A percentile compares a stretch with the other conserved stretches of the same genome.
Evolutionary conservation across 2,888 invertebrate species (phyloP).

Genomic region (Aethes cnicana): DNA sequence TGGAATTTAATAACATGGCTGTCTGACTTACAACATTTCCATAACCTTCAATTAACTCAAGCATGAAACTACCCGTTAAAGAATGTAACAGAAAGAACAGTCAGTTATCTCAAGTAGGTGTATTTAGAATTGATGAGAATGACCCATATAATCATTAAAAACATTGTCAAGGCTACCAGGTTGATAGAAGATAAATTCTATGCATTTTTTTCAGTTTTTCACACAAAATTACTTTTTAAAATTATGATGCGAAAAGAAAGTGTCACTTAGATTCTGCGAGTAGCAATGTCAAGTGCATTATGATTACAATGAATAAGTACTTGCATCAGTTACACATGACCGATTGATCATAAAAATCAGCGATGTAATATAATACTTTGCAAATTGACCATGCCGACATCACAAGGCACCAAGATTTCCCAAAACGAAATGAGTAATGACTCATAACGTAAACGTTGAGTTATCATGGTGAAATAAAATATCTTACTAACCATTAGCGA

Average conservation of each 20-base stretch:
- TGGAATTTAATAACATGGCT: too few species aligned
- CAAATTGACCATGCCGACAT: conserved; percentile 8
- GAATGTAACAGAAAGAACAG: conserved; percentile 9
- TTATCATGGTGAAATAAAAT: conserved; percentile 31
- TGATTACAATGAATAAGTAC: neutral
- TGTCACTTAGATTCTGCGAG: neutral
- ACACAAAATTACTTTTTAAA: too few species aligned
- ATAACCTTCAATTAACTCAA: conserved; percentile 25
- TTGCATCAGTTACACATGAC: conserved; percentile 7
- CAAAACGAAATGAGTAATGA: conserved; percentile 21
- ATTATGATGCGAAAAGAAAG: neutral
- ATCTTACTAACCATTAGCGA: conserved; percentile 70
- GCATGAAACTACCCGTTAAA: conserved; percentile 6
- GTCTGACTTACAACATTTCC: too few species aligned
- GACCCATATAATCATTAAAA: conserved; percentile 38
- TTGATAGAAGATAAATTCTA: too few species aligned
- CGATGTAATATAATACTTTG: conserved; percentile 7
- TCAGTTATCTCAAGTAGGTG: conserved; percentile 12
- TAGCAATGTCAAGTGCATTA: conserved; percentile 6
- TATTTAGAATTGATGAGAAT: conserved; percentile 34
- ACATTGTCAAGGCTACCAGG: conserved; percentile 37
- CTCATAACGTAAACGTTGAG: conserved; percentile 21
- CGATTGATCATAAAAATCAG: conserved; percentile 9
- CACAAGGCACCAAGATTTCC: neutral
- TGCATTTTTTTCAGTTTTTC: too few species aligned